A percentile compares a stretch with the other conserved stretches of the same genome.
These are phyloP conservation scores for Ibycter americanus DNA, from an alignment of 2,797 vertebrate genomes.

Conservation along the genomic window DNA sequence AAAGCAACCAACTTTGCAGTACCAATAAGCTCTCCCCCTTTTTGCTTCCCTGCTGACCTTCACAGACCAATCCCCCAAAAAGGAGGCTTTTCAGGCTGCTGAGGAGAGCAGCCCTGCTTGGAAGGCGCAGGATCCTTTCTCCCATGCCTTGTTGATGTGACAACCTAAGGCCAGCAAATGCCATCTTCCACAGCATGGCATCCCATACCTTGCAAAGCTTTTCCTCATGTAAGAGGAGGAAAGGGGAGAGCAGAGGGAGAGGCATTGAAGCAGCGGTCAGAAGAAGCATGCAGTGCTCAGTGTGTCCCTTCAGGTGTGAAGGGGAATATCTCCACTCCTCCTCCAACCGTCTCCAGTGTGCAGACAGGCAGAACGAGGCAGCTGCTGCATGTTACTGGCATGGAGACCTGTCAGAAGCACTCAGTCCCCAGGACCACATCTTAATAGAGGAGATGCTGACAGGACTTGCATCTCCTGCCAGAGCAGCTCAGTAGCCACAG, in stretches of 20 bases:
- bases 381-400: rapidly evolving
- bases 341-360: not conserved
- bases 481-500: not conserved
- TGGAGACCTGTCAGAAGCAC: not conserved
- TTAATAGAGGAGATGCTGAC: not conserved
- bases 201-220: not conserved
- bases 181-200: not conserved
- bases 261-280: not conserved
- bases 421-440: not conserved
- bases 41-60: not conserved
- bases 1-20: not conserved
- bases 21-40: not conserved
- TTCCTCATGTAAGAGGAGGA: not conserved
- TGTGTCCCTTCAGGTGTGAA: not conserved
- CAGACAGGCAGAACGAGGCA: not conserved
- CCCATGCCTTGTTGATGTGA: not conserved
- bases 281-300: rapidly evolving
- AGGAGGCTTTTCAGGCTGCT: not conserved
- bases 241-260: not conserved
- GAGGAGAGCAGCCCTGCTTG: not conserved
- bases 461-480: not conserved
- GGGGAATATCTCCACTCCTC: not conserved
- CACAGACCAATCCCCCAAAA: not conserved
- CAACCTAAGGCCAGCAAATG: not conserved
- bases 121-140: not conserved